Conservation (phyloP, 1,140 invertebrate genomes). For the Ditylenchus dipsaci region DNA sequence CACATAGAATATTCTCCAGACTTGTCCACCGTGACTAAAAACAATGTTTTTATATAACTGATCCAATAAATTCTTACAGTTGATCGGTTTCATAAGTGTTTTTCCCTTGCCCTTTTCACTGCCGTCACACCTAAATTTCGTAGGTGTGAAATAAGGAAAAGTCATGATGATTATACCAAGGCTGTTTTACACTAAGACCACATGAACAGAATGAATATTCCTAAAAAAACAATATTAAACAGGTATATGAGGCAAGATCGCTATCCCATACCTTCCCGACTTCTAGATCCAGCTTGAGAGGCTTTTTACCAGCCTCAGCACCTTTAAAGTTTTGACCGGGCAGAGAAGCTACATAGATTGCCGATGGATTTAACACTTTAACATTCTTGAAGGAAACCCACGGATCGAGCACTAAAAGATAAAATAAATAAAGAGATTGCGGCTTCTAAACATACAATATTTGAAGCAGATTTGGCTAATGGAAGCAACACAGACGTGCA, state of each 20-base stretch:
- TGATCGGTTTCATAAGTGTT: neutral
- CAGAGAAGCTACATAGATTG: neutral
- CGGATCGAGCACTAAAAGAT: neutral
- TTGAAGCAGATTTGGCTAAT: too few species aligned
- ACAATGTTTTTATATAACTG: too few species aligned
- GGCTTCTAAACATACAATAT: too few species aligned
- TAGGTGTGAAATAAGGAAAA: neutral
- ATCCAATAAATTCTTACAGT: neutral
- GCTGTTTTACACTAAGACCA: neutral
- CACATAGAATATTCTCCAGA: neutral
- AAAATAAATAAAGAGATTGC: too few species aligned
- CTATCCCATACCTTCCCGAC: neutral
- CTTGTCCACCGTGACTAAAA: neutral
- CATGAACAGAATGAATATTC: neutral
- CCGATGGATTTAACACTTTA: neutral
- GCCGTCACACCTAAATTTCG: neutral
- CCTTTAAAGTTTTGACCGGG: neutral
- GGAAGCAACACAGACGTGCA: too few species aligned
- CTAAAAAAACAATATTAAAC: too few species aligned
- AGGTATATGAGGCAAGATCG: too few species aligned
- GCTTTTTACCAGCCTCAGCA: neutral
- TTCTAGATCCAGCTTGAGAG: neutral
- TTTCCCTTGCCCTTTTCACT: neutral
- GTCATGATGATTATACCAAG: neutral
- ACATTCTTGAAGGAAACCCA: neutral